Evolutionary conservation across 1,140 invertebrate species (phyloP).

Genomic region (Thereuonema tuberculata): DNA sequence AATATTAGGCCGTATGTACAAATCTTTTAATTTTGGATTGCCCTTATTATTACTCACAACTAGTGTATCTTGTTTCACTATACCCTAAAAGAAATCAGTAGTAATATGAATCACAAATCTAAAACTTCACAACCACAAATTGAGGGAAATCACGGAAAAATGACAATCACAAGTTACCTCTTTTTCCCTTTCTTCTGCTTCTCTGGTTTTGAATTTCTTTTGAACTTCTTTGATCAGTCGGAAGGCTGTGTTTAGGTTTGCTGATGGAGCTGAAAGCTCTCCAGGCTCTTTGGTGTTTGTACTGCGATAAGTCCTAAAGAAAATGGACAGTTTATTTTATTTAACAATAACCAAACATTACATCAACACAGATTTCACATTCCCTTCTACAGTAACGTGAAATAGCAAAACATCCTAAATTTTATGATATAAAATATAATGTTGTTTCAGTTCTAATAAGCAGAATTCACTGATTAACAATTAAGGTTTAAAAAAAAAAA

Average conservation of each 20-base stretch:
- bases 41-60: constrained; percentile 89
- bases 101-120: too few relatives aligned
- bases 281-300: constrained; percentile 96
- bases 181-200: constrained; percentile 96
- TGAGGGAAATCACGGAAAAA: neutral
- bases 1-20: constrained; percentile 97
- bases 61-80: constrained; percentile 98
- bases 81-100: constrained; percentile 30
- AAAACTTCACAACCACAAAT: neutral
- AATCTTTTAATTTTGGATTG: constrained; percentile 95
- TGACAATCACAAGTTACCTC: constrained; percentile 38
- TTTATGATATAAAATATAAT: too few relatives aligned
- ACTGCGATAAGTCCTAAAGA: constrained; percentile 82
- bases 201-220: constrained; percentile 94
- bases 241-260: constrained; percentile 92
- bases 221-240: constrained; percentile 98
- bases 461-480: too few relatives aligned
- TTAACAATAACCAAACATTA: neutral
- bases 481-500: too few relatives aligned
- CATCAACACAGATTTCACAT: neutral
- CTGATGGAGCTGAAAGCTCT: constrained; percentile 84
- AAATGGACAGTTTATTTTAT: constrained; percentile 2
- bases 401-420: neutral
- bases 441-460: too few relatives aligned
- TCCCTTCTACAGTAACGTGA: too few relatives aligned